Evolutionary conservation across 2,113 vertebrate species (phyloP).

Genomic region (Meleagris gallopavo): DNA sequence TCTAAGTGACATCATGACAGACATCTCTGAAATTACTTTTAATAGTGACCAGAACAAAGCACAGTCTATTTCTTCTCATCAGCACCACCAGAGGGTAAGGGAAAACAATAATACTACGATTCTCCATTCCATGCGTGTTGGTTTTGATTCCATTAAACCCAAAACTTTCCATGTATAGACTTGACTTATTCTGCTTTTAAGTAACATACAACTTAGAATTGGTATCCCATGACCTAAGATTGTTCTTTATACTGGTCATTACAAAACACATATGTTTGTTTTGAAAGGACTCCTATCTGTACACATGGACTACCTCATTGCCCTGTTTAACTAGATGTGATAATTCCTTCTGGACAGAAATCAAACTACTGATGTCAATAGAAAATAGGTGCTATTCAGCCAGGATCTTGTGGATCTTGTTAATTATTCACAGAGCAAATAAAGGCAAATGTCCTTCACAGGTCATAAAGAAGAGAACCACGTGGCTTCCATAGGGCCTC

Average conservation of each 20-base stretch:
- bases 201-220: background rate
- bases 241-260: background rate
- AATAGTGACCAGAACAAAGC: background rate
- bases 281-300: background rate
- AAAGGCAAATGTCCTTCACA: background rate
- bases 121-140: background rate
- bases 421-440: background rate
- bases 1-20: background rate
- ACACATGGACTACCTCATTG: background rate
- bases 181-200: background rate
- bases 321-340: background rate
- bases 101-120: background rate
- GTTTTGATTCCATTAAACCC: background rate
- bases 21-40: background rate
- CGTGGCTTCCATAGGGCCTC: background rate
- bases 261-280: background rate
- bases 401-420: background rate
- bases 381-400: background rate
- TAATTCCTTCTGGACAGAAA: background rate
- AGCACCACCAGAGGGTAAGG: background rate
- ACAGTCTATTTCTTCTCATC: background rate
- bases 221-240: background rate
- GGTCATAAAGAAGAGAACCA: background rate
- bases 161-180: background rate
- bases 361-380: background rate